Percentiles rank a stretch among this genome's conserved stretches.
Conservation (phyloP, 2,888 invertebrate genomes). For the Amaurobius ferox region DNA sequence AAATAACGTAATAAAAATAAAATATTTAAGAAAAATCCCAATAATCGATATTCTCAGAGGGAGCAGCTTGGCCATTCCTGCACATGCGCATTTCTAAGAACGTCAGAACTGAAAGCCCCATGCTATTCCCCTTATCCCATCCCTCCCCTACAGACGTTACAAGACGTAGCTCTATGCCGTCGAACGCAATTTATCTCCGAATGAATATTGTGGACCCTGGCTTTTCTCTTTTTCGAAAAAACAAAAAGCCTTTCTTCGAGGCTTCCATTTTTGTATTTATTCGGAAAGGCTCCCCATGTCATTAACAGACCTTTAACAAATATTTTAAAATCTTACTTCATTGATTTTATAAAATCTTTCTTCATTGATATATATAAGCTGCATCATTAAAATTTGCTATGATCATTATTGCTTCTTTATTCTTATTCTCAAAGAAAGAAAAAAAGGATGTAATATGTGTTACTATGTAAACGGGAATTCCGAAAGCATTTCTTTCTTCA, state of each 20-base stretch:
- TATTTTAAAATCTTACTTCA: constrained; percentile 57
- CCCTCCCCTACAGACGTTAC: constrained; percentile 49
- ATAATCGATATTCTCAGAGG: constrained; percentile 65
- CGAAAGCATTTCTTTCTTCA: too few relatives aligned
- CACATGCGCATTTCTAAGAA: constrained; percentile 58
- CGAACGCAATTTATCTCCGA: constrained; percentile 69
- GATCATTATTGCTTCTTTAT: too few relatives aligned
- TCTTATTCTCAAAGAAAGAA: too few relatives aligned
- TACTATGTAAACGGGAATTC: too few relatives aligned
- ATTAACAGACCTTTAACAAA: constrained; percentile 56
- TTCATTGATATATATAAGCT: constrained; percentile 59
- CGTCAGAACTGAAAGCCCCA: constrained; percentile 42
- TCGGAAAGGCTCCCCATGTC: constrained; percentile 39
- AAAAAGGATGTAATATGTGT: too few relatives aligned
- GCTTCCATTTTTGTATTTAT: constrained; percentile 34
- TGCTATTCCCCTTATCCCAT: constrained; percentile 23
- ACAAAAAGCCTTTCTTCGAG: constrained; percentile 65
- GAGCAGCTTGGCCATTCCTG: constrained; percentile 24
- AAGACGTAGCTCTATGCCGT: constrained; percentile 58
- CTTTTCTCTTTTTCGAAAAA: constrained; percentile 64
- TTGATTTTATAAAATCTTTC: too few relatives aligned
- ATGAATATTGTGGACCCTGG: constrained; percentile 63
- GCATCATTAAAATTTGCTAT: constrained; percentile 47
- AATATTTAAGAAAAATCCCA: constrained; percentile 46
- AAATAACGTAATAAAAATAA: constrained; percentile 37